These are phyloP conservation scores for Psephotus haematonotus DNA, from an alignment of 2,113 vertebrate species.

Conservation along the genomic window DNA sequence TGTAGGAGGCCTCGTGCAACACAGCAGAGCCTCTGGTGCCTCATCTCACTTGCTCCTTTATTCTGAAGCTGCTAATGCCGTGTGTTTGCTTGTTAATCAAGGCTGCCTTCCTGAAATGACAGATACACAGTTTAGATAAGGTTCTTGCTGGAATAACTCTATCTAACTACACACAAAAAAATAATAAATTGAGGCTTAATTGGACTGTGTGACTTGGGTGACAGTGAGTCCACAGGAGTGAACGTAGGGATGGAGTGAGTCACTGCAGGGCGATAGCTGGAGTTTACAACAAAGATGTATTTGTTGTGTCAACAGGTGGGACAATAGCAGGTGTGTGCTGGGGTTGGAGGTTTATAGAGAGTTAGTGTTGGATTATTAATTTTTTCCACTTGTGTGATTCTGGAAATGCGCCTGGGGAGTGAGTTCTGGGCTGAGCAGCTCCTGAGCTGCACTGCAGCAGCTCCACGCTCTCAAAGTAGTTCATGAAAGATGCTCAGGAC, in stretches of 20 bases:
- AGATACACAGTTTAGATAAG: neutral
- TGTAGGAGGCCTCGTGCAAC: neutral
- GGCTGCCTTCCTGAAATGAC: neutral
- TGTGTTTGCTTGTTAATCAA: neutral
- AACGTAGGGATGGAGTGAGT: neutral
- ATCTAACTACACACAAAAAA: neutral
- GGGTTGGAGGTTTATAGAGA: neutral
- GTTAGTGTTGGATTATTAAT: neutral
- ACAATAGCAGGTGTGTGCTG: neutral
- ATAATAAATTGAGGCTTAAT: neutral
- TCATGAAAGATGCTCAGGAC: neutral
- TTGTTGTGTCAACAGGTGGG: conserved; percentile 8
- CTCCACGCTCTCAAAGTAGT: neutral
- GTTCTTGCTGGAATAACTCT: neutral
- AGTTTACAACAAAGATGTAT: neutral
- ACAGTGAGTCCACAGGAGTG: neutral
- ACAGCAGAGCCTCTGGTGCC: neutral
- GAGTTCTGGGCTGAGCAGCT: neutral
- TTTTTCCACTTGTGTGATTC: conserved; percentile 9
- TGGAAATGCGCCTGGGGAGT: neutral
- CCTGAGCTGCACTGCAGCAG: neutral
- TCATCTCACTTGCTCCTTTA: neutral
- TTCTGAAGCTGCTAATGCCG: neutral
- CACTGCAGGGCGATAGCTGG: neutral
- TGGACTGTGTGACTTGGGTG: neutral